Evolutionary conservation across 2,113 vertebrate genomes (phyloP).

Genomic region (Gymnogyps californianus): DNA sequence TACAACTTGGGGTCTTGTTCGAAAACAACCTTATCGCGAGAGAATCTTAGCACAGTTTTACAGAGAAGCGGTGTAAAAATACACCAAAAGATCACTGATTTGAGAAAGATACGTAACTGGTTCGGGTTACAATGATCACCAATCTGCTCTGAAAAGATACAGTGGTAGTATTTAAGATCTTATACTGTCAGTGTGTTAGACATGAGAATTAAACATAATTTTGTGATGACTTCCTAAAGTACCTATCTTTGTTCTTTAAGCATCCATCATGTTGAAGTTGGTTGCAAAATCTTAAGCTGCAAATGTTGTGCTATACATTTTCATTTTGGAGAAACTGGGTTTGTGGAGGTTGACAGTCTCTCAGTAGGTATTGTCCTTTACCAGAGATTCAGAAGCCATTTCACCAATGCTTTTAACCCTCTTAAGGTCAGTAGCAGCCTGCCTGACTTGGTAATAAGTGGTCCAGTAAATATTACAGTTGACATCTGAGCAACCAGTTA

Average conservation of each 20-base stretch:
- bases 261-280: background rate
- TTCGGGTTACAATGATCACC: background rate
- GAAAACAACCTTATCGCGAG: background rate
- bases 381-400: background rate
- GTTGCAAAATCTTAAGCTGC: background rate
- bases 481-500: background rate
- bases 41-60: background rate
- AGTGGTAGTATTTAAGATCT: background rate
- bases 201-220: background rate
- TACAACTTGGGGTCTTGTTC: background rate
- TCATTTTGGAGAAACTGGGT: background rate
- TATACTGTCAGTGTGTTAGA: background rate
- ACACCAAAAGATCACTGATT: background rate
- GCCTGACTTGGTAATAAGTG: background rate
- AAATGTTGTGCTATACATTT: background rate
- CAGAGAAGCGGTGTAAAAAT: background rate
- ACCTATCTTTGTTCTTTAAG: background rate
- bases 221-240: background rate
- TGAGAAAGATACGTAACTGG: background rate
- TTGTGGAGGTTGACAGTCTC: background rate
- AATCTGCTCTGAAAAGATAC: background rate
- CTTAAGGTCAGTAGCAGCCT: background rate
- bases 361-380: background rate
- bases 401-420: background rate
- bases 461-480: background rate